Evolutionary conservation across 2,797 vertebrate genomes (phyloP).

Genomic region (Chelon labrosus): DNA sequence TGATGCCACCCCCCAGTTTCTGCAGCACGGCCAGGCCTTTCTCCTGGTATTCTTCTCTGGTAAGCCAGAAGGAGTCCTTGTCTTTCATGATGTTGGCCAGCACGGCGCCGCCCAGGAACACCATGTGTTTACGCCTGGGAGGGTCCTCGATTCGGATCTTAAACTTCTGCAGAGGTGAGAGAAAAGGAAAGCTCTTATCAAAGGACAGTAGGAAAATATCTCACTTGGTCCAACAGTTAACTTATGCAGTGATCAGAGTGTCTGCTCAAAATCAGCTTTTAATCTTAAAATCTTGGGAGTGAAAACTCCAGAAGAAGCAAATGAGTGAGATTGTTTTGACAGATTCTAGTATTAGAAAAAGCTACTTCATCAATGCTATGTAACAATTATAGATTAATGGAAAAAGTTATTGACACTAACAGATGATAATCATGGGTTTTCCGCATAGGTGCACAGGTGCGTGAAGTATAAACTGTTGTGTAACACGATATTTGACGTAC

Average conservation of each 20-base stretch:
- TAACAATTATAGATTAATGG: no score
- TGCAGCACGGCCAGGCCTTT: slow-evolving; percentile 83
- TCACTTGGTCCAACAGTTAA: no score
- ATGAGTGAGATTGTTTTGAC: no score
- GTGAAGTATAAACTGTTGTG: neutral
- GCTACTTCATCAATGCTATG: no score
- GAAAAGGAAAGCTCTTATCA: neutral
- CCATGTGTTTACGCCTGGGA: slow-evolving; percentile 88
- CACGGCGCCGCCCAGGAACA: slow-evolving; percentile 87
- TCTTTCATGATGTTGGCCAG: slow-evolving; percentile 90
- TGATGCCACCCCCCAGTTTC: slow-evolving; percentile 81
- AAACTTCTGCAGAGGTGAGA: slow-evolving; percentile 78
- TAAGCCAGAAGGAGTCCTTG: slow-evolving; percentile 88
- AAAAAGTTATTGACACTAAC: no score
- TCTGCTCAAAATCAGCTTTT: no score
- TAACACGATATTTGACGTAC: slow-evolving; percentile 18
- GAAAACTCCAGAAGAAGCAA: no score
- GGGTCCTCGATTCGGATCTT: slow-evolving; percentile 89
- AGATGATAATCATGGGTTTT: no score
- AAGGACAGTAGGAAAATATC: no score
- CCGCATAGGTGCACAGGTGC: neutral
- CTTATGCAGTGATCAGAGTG: no score
- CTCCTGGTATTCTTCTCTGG: slow-evolving; percentile 82
- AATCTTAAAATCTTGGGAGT: no score
- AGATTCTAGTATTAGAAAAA: no score